Evolutionary conservation across 2,797 vertebrate species (phyloP), one percentile per base, ranked within the genome.

Genomic region (Sylvia borin): DNA sequence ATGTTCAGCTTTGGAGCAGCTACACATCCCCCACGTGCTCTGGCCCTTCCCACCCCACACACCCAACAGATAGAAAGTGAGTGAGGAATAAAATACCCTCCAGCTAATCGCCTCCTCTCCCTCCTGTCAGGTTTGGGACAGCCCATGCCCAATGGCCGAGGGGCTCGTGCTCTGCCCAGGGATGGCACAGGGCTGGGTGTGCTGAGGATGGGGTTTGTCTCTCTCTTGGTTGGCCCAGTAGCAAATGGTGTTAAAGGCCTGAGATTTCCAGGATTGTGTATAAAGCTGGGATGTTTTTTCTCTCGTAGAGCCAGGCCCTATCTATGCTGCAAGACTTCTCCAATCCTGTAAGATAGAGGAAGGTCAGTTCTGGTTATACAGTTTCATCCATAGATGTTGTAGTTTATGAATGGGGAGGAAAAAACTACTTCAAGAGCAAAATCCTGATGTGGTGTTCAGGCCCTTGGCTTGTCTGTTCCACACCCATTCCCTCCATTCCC

Each of bases 281-380:
- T 88, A 90, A 95, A 97, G 82, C 88, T 88, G 90, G 78, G 85
- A 88, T 95, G 65, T 92, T 85, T 95, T 78, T 89, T 90, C 66
- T 85, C 85, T 86, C 9, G 32, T 94, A 96, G 95, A 96, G 95
- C 92, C 95, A 97, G 91, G 95, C 94, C 94, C 92, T 96, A 90
- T 90, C 88, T 88, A 90, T 94, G 93, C 95, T 96, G 95, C 95
- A 94, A 90, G 96, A 93, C 90, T 94, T 92, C 90, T 94, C 84
- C 94, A 92, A 83, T 86, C 82, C 93, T 78, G 76, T 97, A 84
- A 81, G 94, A 66, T 91, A 31, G 77, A 92, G 95, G 90, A 96
- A 96, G 95, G 91, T 96, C 95, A 93, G 90, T 95, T 88, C 90
- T 96, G 91, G 62, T 95, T 88, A 55, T 18, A n/a, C n/a, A 94